Conservation (phyloP, 2,797 vertebrate species). For the Dicrostonyx torquatus region DNA sequence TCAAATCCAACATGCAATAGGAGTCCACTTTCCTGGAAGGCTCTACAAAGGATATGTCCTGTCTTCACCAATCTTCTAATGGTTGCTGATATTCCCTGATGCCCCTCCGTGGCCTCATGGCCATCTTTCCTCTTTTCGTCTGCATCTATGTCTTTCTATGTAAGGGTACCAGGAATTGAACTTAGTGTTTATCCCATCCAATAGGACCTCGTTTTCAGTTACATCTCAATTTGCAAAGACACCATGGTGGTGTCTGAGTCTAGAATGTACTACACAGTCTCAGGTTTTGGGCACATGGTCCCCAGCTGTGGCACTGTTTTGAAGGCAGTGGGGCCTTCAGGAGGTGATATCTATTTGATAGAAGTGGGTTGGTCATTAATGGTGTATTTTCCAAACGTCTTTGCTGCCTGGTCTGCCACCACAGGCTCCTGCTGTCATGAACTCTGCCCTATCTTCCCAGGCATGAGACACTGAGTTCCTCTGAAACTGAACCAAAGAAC, state of each 20-base stretch:
- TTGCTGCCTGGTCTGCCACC: neutral
- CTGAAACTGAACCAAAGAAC: neutral
- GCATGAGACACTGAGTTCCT: neutral
- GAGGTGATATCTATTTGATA: neutral
- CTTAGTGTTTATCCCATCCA: neutral
- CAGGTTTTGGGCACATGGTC: too few relatives aligned
- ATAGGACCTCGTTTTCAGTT: neutral
- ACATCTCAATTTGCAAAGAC: conserved; percentile 26
- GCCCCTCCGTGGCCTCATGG: neutral
- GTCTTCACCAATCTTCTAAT: neutral
- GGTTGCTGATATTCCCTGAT: neutral
- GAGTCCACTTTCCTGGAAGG: neutral
- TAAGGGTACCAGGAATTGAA: neutral
- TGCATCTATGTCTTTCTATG: neutral
- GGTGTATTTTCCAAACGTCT: neutral
- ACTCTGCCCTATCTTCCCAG: neutral
- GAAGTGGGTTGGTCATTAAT: neutral
- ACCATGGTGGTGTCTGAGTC: neutral
- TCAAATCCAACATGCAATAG: neutral
- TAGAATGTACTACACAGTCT: neutral
- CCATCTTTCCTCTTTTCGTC: neutral
- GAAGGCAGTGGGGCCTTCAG: neutral
- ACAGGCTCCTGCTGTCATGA: neutral
- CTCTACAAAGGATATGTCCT: neutral
- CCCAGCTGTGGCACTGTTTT: neutral